A percentile compares a stretch with the other conserved stretches of the same genome.
Conservation (phyloP, 2,797 vertebrate species). For the Argyrosomus regius region DNA sequence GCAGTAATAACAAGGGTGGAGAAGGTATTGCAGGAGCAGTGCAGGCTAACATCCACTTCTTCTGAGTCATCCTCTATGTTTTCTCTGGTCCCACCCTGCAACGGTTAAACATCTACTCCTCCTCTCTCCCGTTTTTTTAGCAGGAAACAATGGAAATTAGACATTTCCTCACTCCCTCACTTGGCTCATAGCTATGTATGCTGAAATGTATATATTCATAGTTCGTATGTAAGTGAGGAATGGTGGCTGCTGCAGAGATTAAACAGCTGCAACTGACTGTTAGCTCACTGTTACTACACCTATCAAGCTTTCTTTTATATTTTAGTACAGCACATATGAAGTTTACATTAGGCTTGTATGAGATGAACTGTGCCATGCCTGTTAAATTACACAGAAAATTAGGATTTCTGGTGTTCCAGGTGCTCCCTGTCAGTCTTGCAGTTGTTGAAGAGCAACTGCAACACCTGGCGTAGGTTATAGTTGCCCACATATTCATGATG, state of each 20-base stretch:
- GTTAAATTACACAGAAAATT: no score
- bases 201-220: not conserved
- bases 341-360: no score
- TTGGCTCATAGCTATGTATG: not conserved
- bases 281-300: not conserved
- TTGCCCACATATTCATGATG: no score
- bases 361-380: no score
- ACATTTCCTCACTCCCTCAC: not conserved
- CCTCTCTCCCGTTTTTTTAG: not conserved
- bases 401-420: no score
- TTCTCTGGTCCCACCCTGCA: not conserved
- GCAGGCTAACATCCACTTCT: constrained; percentile 12
- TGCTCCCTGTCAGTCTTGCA: no score
- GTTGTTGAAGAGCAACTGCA: no score
- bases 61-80: constrained; percentile 30
- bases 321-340: not conserved
- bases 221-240: not conserved
- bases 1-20: constrained; percentile 5
- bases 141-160: not conserved
- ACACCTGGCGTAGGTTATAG: no score
- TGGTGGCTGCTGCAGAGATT: not conserved
- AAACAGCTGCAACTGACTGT: not conserved
- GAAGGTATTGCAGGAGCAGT: constrained; percentile 7
- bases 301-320: not conserved
- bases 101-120: not conserved